Conservation (phyloP, 1,140 invertebrate genomes). For the Brachionus sp. region DNA sequence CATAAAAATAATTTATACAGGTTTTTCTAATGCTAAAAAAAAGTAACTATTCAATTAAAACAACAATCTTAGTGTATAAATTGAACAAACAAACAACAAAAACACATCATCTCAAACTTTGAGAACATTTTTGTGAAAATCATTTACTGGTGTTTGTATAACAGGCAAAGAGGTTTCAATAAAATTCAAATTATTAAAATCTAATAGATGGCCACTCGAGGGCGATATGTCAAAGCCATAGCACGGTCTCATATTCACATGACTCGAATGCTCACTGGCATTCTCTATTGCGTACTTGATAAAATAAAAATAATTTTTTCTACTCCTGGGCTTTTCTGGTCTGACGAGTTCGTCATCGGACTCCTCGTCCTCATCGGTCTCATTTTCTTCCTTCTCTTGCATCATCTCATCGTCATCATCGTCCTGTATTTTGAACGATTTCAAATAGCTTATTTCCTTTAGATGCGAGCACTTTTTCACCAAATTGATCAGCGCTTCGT, state of each 20-base stretch:
- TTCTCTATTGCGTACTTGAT: constrained; percentile 40
- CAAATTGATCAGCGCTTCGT: not conserved
- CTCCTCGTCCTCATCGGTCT: not conserved
- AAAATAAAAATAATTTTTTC: constrained; percentile 38
- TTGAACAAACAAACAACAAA: too few relatives aligned
- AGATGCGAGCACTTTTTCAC: not conserved
- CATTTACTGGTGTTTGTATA: not conserved
- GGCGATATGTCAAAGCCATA: constrained; percentile 43
- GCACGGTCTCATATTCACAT: constrained; percentile 40
- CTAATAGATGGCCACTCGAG: constrained; percentile 15
- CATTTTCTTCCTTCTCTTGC: not conserved
- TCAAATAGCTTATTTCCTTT: constrained; percentile 38
- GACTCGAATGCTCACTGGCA: not conserved
- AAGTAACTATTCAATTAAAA: not conserved
- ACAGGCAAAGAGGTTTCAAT: constrained; percentile 30
- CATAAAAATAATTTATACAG: not conserved
- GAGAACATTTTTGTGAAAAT: constrained; percentile 42
- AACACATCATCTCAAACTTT: not conserved
- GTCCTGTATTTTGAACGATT: constrained; percentile 41
- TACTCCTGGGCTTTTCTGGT: not conserved
- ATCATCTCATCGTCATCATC: constrained; percentile 4
- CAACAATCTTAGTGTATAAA: too few relatives aligned
- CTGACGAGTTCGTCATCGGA: not conserved
- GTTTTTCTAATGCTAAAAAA: not conserved
- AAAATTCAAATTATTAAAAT: constrained; percentile 22